Conservation (phyloP, 2,113 vertebrate genomes). For the Acrocephalus arundinaceus region DNA sequence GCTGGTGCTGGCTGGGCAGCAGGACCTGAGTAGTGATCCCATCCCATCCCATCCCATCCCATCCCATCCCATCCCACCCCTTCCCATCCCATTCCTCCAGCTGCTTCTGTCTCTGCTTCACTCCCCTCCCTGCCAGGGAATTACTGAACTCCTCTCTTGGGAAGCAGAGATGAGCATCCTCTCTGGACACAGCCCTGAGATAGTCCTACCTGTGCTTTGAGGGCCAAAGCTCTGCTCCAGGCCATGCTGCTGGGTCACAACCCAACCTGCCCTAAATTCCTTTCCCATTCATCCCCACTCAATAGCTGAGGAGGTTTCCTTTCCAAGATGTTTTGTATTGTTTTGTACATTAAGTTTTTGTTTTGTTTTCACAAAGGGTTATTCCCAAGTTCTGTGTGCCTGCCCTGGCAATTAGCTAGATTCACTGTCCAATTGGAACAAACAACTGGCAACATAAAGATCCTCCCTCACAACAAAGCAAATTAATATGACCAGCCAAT, state of each 20-base stretch:
- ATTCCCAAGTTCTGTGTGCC: not conserved
- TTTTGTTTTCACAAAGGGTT: not conserved
- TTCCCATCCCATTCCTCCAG: not conserved
- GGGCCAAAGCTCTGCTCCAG: not conserved
- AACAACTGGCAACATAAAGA: constrained; percentile 16
- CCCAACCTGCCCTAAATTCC: not conserved
- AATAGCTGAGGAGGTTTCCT: not conserved
- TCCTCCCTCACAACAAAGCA: not conserved
- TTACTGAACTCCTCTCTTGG: not conserved
- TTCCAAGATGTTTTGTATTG: not conserved
- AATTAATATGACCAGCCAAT: not conserved
- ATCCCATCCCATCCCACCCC: not conserved
- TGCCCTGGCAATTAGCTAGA: constrained; percentile 1
- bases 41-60: not conserved
- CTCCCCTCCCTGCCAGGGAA: not conserved
- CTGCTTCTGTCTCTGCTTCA: not conserved
- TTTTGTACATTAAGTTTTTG: not conserved
- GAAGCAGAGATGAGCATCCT: not conserved
- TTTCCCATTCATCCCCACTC: not conserved
- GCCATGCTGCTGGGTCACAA: accelerated
- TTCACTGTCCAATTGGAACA: constrained; percentile 11
- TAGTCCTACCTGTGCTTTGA: not conserved
- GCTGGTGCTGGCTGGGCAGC: not conserved
- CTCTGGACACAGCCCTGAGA: not conserved
- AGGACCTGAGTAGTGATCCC: not conserved